These are phyloP conservation scores for Odontamblyopus lacepedii DNA, from an alignment of 2,797 vertebrate genomes.

Conservation along the genomic window DNA sequence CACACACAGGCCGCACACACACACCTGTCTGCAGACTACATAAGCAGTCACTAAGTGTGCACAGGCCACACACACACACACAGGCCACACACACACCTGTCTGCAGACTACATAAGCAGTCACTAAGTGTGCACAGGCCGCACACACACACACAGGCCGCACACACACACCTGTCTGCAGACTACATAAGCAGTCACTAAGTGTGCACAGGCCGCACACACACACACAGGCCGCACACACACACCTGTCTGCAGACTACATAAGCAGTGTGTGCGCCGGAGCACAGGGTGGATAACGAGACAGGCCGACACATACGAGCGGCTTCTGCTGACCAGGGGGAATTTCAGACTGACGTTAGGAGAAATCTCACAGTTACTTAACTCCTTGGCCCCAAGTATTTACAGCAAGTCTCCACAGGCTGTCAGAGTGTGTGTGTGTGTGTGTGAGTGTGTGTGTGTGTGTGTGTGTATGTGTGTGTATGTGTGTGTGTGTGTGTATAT, in stretches of 20 bases:
- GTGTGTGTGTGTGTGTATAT: too few relatives aligned
- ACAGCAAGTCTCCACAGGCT: conserved; percentile 37
- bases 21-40: too few relatives aligned
- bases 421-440: conserved; percentile 26
- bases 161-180: conserved; percentile 7
- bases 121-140: too few relatives aligned
- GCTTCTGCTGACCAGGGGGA: conserved; percentile 59
- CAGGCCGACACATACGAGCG: conserved; percentile 58
- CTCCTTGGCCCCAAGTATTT: conserved; percentile 41
- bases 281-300: conserved; percentile 61
- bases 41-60: too few relatives aligned
- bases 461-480: too few relatives aligned
- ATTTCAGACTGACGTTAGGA: conserved; percentile 54
- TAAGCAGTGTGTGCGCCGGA: conserved; percentile 3
- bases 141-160: too few relatives aligned
- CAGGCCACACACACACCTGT: too few relatives aligned
- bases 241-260: conserved; percentile 14
- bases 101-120: too few relatives aligned
- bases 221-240: too few relatives aligned
- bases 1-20: too few relatives aligned
- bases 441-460: too few relatives aligned
- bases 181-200: conserved; percentile 20
- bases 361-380: conserved; percentile 69
- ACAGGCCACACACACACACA: too few relatives aligned
- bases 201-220: conserved; percentile 56